Conservation (phyloP, 2,113 vertebrate species). For the Tretioscincus oriximinensis region DNA sequence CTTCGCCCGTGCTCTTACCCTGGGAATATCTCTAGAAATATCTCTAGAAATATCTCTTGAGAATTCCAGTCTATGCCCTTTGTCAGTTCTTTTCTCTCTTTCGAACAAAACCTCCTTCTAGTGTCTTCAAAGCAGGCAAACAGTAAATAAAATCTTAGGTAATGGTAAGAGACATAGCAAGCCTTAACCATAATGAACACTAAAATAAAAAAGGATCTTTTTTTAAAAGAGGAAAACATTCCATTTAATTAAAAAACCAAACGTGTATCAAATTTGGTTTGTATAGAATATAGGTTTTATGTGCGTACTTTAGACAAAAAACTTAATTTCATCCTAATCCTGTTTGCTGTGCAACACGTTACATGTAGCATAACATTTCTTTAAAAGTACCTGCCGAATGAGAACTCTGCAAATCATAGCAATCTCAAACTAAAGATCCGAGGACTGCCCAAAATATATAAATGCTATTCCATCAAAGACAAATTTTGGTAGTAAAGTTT, state of each 20-base stretch:
- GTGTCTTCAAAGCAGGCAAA: neutral
- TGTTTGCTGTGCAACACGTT: neutral
- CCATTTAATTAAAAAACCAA: neutral
- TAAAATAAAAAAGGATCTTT: neutral
- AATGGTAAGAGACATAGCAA: neutral
- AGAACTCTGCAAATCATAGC: neutral
- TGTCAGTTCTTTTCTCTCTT: neutral
- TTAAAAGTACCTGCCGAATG: neutral
- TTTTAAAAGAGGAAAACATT: neutral
- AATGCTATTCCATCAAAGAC: slow-evolving; percentile 4
- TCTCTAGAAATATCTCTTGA: too few species aligned
- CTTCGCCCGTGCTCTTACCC: too few species aligned
- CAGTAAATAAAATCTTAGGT: neutral
- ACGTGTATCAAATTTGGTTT: neutral
- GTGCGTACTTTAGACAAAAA: neutral
- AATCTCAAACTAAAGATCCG: neutral
- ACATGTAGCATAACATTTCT: neutral
- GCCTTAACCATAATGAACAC: neutral
- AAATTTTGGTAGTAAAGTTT: neutral
- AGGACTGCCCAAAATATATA: neutral
- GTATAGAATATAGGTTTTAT: neutral
- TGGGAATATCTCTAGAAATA: too few species aligned
- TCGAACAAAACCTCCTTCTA: neutral
- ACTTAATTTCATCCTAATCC: neutral
- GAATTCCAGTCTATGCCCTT: too few species aligned